Evolutionary conservation across 2,113 vertebrate species (phyloP).

Genomic region (Tachycineta bicolor): DNA sequence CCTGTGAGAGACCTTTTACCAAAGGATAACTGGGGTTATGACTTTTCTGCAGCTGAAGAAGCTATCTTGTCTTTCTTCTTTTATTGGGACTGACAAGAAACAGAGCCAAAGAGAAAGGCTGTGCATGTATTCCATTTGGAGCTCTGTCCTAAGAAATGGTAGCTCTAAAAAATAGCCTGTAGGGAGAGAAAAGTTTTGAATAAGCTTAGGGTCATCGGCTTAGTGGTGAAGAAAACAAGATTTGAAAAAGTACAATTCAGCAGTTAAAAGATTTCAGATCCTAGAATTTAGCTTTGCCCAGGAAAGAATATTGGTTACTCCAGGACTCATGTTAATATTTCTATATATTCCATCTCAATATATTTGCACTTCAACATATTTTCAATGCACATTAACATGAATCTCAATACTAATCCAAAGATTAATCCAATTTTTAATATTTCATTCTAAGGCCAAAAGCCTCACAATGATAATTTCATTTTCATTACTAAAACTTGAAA

Average conservation of each 20-base stretch:
- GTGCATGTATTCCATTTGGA: background rate
- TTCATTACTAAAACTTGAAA: background rate
- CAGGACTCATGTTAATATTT: background rate
- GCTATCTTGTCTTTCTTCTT: background rate
- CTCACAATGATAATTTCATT: background rate
- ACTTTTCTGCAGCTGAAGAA: background rate
- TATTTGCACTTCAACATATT: background rate
- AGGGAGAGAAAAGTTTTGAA: background rate
- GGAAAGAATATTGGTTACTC: background rate
- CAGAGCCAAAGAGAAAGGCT: background rate
- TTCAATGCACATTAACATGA: background rate
- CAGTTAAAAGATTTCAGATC: background rate
- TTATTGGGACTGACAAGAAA: conserved; percentile 8
- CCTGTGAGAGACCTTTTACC: background rate
- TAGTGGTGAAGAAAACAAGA: background rate
- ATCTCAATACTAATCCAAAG: background rate
- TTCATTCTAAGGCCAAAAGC: background rate
- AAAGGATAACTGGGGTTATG: background rate
- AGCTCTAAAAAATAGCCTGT: background rate
- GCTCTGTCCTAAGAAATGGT: background rate
- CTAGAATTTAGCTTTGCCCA: background rate
- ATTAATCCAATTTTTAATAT: background rate
- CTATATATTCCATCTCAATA: background rate
- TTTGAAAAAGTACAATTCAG: background rate
- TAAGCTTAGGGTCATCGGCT: background rate